A percentile compares a stretch with the other conserved stretches of the same genome.
Conservation (phyloP, 2,797 vertebrate genomes). For the Oreortyx pictus region DNA sequence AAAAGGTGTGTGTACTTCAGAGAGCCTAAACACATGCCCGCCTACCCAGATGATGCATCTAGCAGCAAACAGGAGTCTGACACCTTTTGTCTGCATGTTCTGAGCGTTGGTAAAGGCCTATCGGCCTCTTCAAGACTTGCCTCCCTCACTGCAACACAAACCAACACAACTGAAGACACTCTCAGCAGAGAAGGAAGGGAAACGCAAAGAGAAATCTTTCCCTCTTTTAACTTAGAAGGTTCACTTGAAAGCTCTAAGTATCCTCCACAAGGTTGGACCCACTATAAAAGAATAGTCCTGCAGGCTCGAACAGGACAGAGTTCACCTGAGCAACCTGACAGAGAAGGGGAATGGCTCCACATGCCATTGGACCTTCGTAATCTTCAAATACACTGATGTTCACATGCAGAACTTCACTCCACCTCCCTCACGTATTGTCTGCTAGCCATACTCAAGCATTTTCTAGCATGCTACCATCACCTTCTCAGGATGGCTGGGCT, state of each 20-base stretch:
- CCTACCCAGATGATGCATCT: background rate
- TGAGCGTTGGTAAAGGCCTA: background rate
- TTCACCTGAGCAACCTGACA: background rate
- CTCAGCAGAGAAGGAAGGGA: background rate
- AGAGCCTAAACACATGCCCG: fast-evolving
- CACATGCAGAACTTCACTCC: background rate
- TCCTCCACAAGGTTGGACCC: background rate
- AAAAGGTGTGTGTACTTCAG: background rate
- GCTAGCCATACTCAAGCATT: background rate
- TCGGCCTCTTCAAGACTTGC: background rate
- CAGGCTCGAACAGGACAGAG: background rate
- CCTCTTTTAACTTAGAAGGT: fast-evolving
- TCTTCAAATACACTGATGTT: background rate
- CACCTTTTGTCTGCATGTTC: background rate
- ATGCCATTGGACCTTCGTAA: background rate
- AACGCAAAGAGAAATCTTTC: background rate
- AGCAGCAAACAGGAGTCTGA: background rate
- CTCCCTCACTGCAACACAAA: background rate
- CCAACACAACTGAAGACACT: background rate
- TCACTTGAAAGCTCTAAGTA: background rate
- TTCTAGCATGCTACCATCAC: background rate
- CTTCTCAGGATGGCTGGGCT: background rate
- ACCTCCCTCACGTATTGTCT: background rate
- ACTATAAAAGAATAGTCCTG: background rate
- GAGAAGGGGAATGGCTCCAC: background rate